Evolutionary conservation across 2,797 vertebrate genomes (phyloP).

Genomic region (Eulemur mongoz): DNA sequence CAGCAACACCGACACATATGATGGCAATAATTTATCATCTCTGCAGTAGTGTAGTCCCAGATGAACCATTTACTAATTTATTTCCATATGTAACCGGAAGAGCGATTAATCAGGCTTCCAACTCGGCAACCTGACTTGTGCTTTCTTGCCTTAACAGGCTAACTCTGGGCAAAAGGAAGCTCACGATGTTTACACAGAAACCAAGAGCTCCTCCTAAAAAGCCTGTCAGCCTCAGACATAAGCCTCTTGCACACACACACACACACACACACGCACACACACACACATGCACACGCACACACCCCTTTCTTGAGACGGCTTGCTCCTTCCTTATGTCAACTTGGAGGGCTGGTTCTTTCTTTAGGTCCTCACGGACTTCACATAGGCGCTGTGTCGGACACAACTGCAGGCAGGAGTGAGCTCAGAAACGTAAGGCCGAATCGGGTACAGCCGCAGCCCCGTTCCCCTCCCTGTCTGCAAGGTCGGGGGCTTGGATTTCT

Average conservation of each 20-base stretch:
- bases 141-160: constrained; percentile 81
- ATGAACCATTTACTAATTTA: constrained; percentile 88
- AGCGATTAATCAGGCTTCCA: constrained; percentile 88
- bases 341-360: background rate
- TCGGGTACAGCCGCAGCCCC: background rate
- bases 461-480: background rate
- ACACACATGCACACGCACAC: background rate
- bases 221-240: constrained; percentile 21
- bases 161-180: constrained; percentile 73
- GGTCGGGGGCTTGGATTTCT: constrained; percentile 52
- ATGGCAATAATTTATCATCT: constrained; percentile 87
- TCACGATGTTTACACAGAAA: constrained; percentile 74
- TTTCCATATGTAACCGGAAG: constrained; percentile 89
- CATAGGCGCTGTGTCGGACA: background rate
- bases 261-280: background rate
- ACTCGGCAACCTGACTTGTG: constrained; percentile 82
- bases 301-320: background rate
- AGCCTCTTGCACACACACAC: background rate
- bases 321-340: background rate
- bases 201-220: constrained; percentile 72
- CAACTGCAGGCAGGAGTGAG: background rate
- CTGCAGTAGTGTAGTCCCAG: constrained; percentile 85
- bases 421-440: background rate
- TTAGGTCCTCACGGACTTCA: background rate
- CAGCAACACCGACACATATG: constrained; percentile 77